phyloP scores from a whole-genome alignment of 2,888 invertebrate genomes.

The Icerya purchasi region DNA sequence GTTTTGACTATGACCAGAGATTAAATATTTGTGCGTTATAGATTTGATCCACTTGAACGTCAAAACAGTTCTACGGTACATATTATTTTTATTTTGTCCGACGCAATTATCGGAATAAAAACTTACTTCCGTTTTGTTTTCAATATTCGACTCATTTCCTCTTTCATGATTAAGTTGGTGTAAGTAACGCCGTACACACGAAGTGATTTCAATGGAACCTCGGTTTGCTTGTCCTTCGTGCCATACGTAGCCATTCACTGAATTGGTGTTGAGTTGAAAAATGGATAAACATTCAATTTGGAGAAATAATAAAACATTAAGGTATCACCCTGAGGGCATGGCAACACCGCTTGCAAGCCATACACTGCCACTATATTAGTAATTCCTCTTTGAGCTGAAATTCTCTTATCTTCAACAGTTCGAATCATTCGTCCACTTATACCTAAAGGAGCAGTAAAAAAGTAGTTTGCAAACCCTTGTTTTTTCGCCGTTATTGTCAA shows the following conservation, averaged over 20 bases:
- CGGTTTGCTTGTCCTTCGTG: constrained; percentile 12
- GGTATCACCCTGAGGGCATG: constrained; percentile 20
- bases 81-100: not conserved
- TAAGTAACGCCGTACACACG: constrained; percentile 14
- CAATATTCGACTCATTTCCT: constrained; percentile 1
- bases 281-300: constrained; percentile 14
- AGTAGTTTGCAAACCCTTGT: constrained; percentile 11
- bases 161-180: not conserved
- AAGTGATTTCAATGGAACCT: constrained; percentile 15
- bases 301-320: constrained; percentile 18
- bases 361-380: constrained; percentile 19
- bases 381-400: constrained; percentile 6
- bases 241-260: constrained; percentile 9
- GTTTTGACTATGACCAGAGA: constrained; percentile 12
- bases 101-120: not conserved
- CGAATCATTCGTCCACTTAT: constrained; percentile 11
- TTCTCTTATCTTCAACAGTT: constrained; percentile 10
- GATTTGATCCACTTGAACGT: not conserved
- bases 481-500: constrained; percentile 3
- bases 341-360: constrained; percentile 23
- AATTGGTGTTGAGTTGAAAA: not conserved
- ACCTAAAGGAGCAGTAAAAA: constrained; percentile 11
- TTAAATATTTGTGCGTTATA: constrained; percentile 12
- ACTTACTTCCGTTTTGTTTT: not conserved
- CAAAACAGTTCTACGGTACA: not conserved